Conservation (phyloP, 2,113 vertebrate genomes). For the Strix aluco region DNA sequence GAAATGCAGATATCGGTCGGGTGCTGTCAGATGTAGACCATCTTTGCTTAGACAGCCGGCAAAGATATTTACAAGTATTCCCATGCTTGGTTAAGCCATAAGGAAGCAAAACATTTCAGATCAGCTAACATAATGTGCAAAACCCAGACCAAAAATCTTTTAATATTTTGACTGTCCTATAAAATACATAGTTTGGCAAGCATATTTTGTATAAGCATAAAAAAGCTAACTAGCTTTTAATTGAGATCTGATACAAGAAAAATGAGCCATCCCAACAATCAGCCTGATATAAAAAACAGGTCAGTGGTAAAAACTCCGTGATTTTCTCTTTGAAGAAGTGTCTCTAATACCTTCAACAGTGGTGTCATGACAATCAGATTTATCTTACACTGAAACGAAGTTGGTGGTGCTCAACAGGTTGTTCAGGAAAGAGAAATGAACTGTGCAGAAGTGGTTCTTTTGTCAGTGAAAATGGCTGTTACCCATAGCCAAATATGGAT, state of each 20-base stretch:
- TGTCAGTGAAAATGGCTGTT: background rate
- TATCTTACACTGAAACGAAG: background rate
- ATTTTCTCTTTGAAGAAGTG: background rate
- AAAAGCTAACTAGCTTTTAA: background rate
- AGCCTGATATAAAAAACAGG: background rate
- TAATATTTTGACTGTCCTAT: background rate
- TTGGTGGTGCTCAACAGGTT: background rate
- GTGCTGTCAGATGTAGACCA: background rate
- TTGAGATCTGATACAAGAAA: background rate
- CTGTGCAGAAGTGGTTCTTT: background rate
- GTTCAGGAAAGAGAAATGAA: background rate
- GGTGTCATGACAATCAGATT: fast-evolving
- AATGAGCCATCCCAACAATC: background rate
- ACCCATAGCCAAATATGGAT: background rate
- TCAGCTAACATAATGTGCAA: background rate
- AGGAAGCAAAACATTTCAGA: background rate
- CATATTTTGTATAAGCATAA: background rate
- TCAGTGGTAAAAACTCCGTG: background rate
- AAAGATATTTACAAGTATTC: background rate
- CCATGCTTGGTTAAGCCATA: background rate
- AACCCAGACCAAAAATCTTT: background rate
- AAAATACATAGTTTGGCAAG: background rate
- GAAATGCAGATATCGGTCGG: background rate
- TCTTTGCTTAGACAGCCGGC: background rate
- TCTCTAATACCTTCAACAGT: background rate